Evolutionary conservation across 2,888 invertebrate species (phyloP).

Genomic region (Heliconius ismenius): DNA sequence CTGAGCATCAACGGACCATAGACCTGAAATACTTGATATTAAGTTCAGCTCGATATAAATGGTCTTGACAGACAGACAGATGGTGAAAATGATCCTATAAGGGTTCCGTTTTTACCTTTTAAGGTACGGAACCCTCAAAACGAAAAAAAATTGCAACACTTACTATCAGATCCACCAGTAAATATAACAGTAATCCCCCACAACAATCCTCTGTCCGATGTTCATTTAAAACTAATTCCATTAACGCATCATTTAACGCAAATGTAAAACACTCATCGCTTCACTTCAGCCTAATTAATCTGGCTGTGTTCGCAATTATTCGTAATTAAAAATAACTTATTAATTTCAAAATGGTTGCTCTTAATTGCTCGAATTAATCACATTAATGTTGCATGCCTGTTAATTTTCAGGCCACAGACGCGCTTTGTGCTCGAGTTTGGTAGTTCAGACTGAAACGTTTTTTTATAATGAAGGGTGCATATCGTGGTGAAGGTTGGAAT

Average conservation of each 20-base stretch:
- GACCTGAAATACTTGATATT: too few relatives aligned
- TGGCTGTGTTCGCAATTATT: constrained; percentile 67
- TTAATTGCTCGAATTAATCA: constrained; percentile 78
- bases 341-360: constrained; percentile 68
- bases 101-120: too few relatives aligned
- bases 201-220: constrained; percentile 22
- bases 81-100: too few relatives aligned
- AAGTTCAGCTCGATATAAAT: too few relatives aligned
- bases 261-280: constrained; percentile 48
- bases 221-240: constrained; percentile 45
- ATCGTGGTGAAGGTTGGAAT: too few relatives aligned
- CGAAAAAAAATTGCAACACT: background rate
- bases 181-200: background rate
- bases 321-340: constrained; percentile 81
- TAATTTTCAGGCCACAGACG: constrained; percentile 72
- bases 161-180: background rate
- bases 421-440: constrained; percentile 64
- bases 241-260: constrained; percentile 52
- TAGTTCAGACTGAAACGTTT: constrained; percentile 42
- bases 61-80: too few relatives aligned
- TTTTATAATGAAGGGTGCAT: constrained; percentile 27
- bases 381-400: constrained; percentile 74
- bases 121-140: background rate
- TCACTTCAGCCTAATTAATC: constrained; percentile 62
- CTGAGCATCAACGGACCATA: too few relatives aligned